Percentiles rank a stretch among this genome's conserved stretches.
These are phyloP conservation scores for Furcula furcula DNA, from an alignment of 2,888 invertebrate species.

Conservation along the genomic window DNA sequence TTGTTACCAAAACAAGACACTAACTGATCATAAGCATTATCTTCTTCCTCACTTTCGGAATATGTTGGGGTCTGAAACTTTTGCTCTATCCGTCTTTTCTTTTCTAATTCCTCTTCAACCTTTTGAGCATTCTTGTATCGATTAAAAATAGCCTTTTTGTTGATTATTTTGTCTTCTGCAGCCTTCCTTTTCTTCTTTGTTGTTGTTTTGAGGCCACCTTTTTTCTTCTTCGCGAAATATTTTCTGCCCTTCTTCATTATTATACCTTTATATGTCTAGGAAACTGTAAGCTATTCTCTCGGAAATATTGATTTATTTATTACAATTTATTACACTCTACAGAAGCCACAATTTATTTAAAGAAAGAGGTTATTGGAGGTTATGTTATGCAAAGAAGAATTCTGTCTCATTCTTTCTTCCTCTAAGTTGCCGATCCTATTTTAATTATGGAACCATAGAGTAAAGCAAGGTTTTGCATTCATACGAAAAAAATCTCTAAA, in stretches of 20 bases:
- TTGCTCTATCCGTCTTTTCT: constrained; percentile 60
- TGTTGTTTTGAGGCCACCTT: constrained; percentile 36
- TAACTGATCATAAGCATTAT: constrained; percentile 75
- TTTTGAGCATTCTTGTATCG: constrained; percentile 74
- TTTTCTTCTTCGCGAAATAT: constrained; percentile 45
- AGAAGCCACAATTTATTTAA: too few relatives aligned
- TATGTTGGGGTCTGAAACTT: constrained; percentile 57
- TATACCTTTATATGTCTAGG: too few relatives aligned
- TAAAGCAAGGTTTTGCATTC: too few relatives aligned
- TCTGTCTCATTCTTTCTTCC: too few relatives aligned
- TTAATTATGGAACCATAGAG: too few relatives aligned
- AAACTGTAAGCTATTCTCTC: too few relatives aligned
- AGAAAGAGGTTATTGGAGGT: too few relatives aligned
- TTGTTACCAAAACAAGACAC: constrained; percentile 72
- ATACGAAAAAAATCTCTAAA: too few relatives aligned
- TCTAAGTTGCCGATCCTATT: too few relatives aligned
- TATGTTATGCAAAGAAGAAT: too few relatives aligned
- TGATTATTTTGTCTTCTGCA: constrained; percentile 44
- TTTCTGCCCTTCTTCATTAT: constrained; percentile 57
- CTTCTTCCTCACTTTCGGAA: constrained; percentile 77
- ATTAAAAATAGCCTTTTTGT: constrained; percentile 73
- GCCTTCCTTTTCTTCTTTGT: constrained; percentile 50
- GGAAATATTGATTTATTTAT: too few relatives aligned
- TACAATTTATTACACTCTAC: too few relatives aligned
- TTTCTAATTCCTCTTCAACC: constrained; percentile 69